phyloP scores from a whole-genome alignment of 1,140 invertebrate genomes.

The Oedothorax gibbosus region DNA sequence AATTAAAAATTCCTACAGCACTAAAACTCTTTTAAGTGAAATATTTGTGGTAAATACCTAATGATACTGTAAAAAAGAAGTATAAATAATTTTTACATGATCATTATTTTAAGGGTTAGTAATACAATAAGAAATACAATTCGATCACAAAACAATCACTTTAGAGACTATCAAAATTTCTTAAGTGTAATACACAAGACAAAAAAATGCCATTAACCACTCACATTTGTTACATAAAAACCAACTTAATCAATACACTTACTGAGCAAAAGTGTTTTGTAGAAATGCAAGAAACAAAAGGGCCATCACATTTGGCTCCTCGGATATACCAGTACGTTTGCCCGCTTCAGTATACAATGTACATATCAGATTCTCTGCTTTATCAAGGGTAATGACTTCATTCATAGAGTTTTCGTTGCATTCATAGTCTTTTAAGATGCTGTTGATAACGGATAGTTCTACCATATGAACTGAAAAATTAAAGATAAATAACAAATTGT shows the following conservation, averaged over 20 bases:
- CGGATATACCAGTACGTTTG: conserved; percentile 29
- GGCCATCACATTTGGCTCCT: conserved; percentile 36
- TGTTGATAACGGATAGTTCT: conserved; percentile 16
- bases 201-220: too few species aligned
- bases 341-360: conserved; percentile 42
- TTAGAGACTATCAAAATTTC: too few species aligned
- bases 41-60: too few species aligned
- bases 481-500: conserved; percentile 11
- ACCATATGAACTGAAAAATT: conserved; percentile 42
- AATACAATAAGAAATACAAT: too few species aligned
- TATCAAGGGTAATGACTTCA: conserved; percentile 15
- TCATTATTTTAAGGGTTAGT: too few species aligned
- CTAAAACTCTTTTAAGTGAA: too few species aligned
- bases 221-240: neutral
- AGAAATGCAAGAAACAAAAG: conserved; percentile 48
- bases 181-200: too few species aligned
- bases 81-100: too few species aligned
- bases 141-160: too few species aligned
- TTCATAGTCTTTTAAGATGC: conserved; percentile 35
- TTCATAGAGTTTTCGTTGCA: conserved; percentile 10
- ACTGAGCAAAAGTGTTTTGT: conserved; percentile 52
- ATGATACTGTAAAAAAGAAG: too few species aligned
- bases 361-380: conserved; percentile 29
- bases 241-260: conserved; percentile 7
- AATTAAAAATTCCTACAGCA: too few species aligned